These are phyloP conservation scores for Caenorhabditis doughertyi DNA, from an alignment of 2,888 invertebrate genomes.

Conservation along the genomic window DNA sequence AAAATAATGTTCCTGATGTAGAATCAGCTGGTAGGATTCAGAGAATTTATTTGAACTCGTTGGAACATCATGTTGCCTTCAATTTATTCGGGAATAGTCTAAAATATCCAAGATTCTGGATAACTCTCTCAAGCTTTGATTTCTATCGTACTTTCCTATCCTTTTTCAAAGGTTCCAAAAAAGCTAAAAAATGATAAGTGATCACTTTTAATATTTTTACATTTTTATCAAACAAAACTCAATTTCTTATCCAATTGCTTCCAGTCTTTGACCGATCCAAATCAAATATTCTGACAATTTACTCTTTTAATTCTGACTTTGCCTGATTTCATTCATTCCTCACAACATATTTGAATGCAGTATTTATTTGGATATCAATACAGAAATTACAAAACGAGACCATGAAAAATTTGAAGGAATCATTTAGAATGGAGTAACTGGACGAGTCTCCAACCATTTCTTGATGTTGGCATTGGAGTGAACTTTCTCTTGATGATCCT, in stretches of 20 bases:
- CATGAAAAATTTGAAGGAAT: constrained; percentile 7
- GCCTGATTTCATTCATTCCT: not conserved
- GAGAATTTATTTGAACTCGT: no score
- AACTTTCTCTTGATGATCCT: constrained; percentile 76
- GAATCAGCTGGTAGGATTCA: not conserved
- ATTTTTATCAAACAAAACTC: no score
- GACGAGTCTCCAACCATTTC: constrained; percentile 76
- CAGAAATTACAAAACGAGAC: constrained; percentile 21
- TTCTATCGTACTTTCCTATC: no score
- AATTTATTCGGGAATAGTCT: no score
- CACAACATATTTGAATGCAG: not conserved
- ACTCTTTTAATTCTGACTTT: no score
- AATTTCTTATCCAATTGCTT: constrained; percentile 62
- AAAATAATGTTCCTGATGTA: not conserved
- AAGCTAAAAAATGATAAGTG: no score
- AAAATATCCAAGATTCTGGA: no score
- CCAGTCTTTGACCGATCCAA: constrained; percentile 45
- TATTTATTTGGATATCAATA: not conserved
- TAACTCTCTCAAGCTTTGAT: no score
- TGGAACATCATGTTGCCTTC: no score
- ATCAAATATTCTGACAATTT: not conserved
- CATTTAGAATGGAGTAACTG: constrained; percentile 73
- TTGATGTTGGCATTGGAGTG: constrained; percentile 74
- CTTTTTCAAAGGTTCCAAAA: no score
- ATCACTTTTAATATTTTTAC: no score